Conservation (phyloP, 2,113 vertebrate genomes). For the Balaeniceps rex region DNA sequence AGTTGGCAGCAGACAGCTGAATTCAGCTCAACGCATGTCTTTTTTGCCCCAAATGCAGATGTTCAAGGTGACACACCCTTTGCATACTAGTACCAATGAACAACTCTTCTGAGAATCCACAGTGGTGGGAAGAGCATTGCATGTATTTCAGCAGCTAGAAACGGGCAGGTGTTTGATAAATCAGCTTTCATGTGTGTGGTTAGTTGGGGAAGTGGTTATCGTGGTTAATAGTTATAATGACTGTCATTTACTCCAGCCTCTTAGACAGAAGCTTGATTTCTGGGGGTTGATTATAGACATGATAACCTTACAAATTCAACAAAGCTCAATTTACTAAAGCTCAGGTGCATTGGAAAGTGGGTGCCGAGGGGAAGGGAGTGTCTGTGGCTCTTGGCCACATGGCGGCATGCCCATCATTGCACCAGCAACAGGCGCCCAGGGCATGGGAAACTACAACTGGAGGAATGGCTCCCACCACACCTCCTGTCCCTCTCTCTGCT, state of each 20-base stretch:
- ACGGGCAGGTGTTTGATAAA: neutral
- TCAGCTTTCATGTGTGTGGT: neutral
- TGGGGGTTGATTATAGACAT: neutral
- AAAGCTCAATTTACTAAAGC: neutral
- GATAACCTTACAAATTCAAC: neutral
- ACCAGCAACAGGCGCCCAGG: neutral
- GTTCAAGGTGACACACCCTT: neutral
- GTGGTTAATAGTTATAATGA: neutral
- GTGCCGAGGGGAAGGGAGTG: neutral
- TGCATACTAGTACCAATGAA: neutral
- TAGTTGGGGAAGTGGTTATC: neutral
- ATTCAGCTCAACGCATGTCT: neutral
- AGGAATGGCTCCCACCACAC: neutral
- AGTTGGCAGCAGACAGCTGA: neutral
- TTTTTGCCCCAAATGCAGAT: neutral
- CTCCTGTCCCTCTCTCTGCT: neutral
- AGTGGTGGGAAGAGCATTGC: neutral
- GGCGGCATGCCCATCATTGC: neutral
- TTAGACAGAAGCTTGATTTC: neutral
- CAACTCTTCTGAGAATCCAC: neutral
- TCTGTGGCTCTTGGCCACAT: neutral
- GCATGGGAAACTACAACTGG: neutral
- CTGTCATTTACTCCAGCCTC: neutral
- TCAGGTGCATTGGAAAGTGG: neutral
- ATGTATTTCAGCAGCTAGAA: neutral